A percentile compares a stretch with the other conserved stretches of the same genome.
phyloP scores from a whole-genome alignment of 2,113 vertebrate genomes.

The Festucalex cinctus region DNA sequence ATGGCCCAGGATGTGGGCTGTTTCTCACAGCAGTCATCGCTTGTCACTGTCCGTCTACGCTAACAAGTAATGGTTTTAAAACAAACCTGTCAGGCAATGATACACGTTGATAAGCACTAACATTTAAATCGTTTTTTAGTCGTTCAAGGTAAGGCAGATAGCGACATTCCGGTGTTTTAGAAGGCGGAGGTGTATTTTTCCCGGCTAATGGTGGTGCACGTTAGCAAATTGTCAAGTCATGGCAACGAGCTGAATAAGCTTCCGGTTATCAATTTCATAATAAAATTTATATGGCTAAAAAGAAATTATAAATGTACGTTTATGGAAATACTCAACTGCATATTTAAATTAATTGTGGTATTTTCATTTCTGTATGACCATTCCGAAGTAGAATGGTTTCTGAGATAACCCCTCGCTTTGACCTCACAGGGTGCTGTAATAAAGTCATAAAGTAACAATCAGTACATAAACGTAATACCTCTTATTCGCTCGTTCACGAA shows the following conservation, averaged over 20 bases:
- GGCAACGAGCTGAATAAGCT: background rate
- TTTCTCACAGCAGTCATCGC: slow-evolving; percentile 26
- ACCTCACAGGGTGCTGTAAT: too few relatives aligned
- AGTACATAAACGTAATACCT: too few relatives aligned
- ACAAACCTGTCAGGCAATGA: background rate
- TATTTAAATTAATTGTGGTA: background rate
- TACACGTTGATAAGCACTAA: background rate
- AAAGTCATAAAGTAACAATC: too few relatives aligned
- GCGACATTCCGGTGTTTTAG: background rate
- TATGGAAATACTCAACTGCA: background rate
- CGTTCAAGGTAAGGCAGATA: background rate
- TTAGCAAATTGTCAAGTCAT: slow-evolving; percentile 1
- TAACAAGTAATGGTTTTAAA: background rate
- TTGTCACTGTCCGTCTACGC: background rate
- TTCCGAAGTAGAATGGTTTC: too few relatives aligned
- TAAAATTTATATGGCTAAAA: slow-evolving; percentile 1
- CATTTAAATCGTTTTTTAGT: background rate
- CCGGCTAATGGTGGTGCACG: slow-evolving; percentile 19
- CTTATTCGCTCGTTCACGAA: too few relatives aligned
- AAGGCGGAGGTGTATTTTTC: slow-evolving; percentile 16
- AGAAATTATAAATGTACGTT: background rate
- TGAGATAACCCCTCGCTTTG: too few relatives aligned
- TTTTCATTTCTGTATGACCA: too few relatives aligned
- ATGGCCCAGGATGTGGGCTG: slow-evolving; percentile 15
- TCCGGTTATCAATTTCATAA: slow-evolving; percentile 40